Evolutionary conservation across 2,797 vertebrate genomes (phyloP).

Genomic region (Enteromius radiatus): DNA sequence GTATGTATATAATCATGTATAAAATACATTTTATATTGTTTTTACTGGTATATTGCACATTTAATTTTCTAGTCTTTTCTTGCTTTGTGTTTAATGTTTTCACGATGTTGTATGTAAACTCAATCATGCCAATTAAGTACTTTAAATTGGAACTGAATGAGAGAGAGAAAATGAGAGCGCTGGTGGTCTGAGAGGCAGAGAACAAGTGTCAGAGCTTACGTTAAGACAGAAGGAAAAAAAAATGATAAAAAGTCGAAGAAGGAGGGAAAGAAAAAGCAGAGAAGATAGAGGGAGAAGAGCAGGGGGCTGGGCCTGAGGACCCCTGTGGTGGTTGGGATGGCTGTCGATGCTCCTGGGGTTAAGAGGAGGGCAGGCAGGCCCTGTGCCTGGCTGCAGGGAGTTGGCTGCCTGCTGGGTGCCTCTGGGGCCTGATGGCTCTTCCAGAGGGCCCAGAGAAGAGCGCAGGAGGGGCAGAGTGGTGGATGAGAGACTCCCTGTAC

Average conservation of each 20-base stretch:
- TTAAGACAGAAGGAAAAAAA: constrained; percentile 55
- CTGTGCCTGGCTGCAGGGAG: constrained; percentile 67
- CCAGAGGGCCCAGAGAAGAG: constrained; percentile 57
- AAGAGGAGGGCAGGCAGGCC: constrained; percentile 75
- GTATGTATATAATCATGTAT: not conserved
- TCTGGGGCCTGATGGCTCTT: constrained; percentile 63
- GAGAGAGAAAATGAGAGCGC: not conserved
- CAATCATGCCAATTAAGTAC: not conserved
- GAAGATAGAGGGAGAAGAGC: constrained; percentile 43
- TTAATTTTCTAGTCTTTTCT: not conserved
- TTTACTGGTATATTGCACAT: constrained; percentile 25
- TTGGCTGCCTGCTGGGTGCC: constrained; percentile 59
- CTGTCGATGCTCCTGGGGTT: constrained; percentile 78
- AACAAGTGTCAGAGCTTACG: constrained; percentile 25
- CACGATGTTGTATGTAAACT: not conserved
- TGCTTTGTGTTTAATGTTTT: not conserved
- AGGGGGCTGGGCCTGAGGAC: constrained; percentile 64
- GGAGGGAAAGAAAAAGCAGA: constrained; percentile 48
- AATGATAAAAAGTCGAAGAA: constrained; percentile 42
- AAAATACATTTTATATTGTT: constrained; percentile 11
- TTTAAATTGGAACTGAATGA: not conserved
- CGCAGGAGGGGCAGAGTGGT: constrained; percentile 56
- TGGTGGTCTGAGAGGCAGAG: constrained; percentile 8
- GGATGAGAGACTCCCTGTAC: constrained; percentile 53
- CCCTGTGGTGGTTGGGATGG: constrained; percentile 75